Evolutionary conservation across 2,888 invertebrate genomes (phyloP), one percentile per base, ranked within the genome.

Genomic region (Leptura quadrifasciata): DNA sequence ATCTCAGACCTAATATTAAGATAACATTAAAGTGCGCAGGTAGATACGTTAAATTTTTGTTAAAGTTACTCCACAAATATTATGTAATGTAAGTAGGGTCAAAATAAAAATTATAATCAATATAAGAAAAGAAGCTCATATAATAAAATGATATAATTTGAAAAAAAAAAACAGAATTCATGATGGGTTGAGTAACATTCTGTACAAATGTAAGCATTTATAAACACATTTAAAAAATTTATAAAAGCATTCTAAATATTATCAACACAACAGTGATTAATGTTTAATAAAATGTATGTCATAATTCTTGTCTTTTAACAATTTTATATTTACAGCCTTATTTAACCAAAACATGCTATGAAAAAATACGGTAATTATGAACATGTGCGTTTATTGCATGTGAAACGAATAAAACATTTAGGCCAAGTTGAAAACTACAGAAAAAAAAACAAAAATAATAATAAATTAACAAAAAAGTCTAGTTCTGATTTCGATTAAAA

Each of bases 1-100:
- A 75, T 79, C 82, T 83, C 17, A 61, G 39, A 71, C 61, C 71
- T 71, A 58, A 15, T 31, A 21, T 47, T 1, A 5, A 47, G 47
- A 47, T 5, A 47, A n/a, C 12, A 2, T 47, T n/a, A 47, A n/a
- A 47, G 2, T n/a, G 47, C 47, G 15, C 3, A 47, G 17, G 47
- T 5, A 47, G n/a, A n/a, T n/a, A n/a, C n/a, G n/a, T 47, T 2
- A 31, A 31, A 55, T 55, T n/a, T 18, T 18, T 55, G n/a, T n/a
- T n/a, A n/a, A n/a, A n/a, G n/a, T 20, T 0, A 20, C 15, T 20
- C 2, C 6, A 20, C 3, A 20, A 3, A 20, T 18, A 57, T 57
- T 10, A n/a, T 58, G 12, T 1, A n/a, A 24, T 24, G 15, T 58
- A 21, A n/a, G 12, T 2, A 12, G 5, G 5, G 10, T 9, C 10